phyloP scores from a whole-genome alignment of 2,888 invertebrate genomes.

The Biston stratarius region DNA sequence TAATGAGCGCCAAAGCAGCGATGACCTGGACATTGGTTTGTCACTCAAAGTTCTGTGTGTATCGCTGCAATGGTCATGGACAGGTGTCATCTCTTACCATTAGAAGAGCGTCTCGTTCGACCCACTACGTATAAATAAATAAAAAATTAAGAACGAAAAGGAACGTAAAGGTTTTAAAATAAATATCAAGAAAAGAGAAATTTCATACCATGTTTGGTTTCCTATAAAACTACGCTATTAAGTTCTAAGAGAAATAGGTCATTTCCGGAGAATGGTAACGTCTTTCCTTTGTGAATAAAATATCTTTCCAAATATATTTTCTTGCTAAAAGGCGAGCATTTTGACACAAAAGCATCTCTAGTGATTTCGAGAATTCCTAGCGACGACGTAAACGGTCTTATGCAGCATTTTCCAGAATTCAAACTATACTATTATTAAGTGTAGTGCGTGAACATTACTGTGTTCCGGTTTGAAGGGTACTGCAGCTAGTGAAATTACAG shows the following conservation, averaged over 20 bases:
- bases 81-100: too few relatives aligned
- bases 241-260: constrained; percentile 14
- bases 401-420: constrained; percentile 19
- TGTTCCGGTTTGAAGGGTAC: too few relatives aligned
- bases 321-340: constrained; percentile 30
- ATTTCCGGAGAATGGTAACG: constrained; percentile 24
- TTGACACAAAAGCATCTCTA: constrained; percentile 31
- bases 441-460: too few relatives aligned
- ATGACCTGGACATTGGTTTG: too few relatives aligned
- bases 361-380: constrained; percentile 21
- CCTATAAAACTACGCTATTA: background rate
- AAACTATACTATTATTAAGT: background rate
- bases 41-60: too few relatives aligned
- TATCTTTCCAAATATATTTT: constrained; percentile 39
- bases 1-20: too few relatives aligned
- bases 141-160: background rate
- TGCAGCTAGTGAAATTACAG: too few relatives aligned
- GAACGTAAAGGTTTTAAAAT: background rate
- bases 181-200: background rate
- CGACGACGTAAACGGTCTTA: background rate
- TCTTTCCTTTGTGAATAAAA: constrained; percentile 34
- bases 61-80: too few relatives aligned
- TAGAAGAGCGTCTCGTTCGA: too few relatives aligned
- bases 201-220: constrained; percentile 5
- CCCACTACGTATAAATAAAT: too few relatives aligned